These are phyloP conservation scores for Enteromius viviparus DNA, from an alignment of 2,797 vertebrate species.

Conservation along the genomic window DNA sequence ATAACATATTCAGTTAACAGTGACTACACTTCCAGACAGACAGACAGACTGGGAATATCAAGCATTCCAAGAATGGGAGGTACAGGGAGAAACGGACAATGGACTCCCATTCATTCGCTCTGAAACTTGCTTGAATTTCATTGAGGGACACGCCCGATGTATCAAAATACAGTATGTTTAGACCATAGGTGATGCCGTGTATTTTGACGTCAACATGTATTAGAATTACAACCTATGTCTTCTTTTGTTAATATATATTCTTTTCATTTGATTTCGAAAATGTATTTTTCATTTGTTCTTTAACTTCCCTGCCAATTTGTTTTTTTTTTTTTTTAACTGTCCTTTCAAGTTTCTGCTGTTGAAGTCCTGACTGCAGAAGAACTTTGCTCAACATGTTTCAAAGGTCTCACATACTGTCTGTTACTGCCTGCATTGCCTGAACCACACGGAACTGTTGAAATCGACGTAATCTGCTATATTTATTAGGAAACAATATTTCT, in stretches of 20 bases:
- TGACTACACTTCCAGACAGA: conserved; percentile 67
- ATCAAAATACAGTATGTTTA: conserved; percentile 72
- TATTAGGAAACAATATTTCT: conserved; percentile 63
- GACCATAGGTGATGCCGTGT: conserved; percentile 74
- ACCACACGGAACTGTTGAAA: conserved; percentile 33
- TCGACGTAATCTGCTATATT: conserved; percentile 48
- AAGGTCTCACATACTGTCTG: conserved; percentile 50
- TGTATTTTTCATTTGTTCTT: conserved; percentile 48
- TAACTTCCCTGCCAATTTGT: conserved; percentile 66
- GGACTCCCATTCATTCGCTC: conserved; percentile 71
- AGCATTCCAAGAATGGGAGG: conserved; percentile 74
- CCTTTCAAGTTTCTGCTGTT: conserved; percentile 46
- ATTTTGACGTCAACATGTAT: conserved; percentile 79
- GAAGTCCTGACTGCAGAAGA: conserved; percentile 55
- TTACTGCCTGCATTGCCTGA: conserved; percentile 64
- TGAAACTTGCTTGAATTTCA: conserved; percentile 65
- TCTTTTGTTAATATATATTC: conserved; percentile 76
- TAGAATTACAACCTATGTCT: conserved; percentile 73
- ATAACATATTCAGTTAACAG: conserved; percentile 42
- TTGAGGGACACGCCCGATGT: conserved; percentile 72
- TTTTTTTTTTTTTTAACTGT: conserved; percentile 24
- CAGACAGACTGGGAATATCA: conserved; percentile 70
- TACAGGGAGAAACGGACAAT: conserved; percentile 59
- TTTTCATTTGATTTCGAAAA: conserved; percentile 69
- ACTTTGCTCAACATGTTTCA: conserved; percentile 57